Conservation (phyloP, 2,888 invertebrate genomes). For the Drosophila barbarae region DNA sequence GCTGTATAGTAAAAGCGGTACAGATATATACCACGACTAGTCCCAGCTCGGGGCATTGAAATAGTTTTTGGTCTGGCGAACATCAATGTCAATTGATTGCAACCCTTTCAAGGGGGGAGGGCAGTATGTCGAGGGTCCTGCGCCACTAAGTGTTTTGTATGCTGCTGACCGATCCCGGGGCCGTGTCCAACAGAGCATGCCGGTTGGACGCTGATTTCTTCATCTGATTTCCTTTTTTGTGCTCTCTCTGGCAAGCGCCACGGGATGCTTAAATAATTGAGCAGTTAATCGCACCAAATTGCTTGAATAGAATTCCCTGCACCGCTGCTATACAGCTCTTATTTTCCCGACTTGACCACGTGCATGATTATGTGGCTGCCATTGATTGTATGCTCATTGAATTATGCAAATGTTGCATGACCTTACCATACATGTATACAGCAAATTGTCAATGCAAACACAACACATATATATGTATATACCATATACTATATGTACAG, state of each 20-base stretch:
- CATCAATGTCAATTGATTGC: slow-evolving; percentile 76
- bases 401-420: slow-evolving; percentile 65
- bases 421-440: slow-evolving; percentile 10
- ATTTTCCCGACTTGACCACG: slow-evolving; percentile 20
- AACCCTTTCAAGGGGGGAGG: slow-evolving; percentile 55
- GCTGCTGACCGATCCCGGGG: slow-evolving; percentile 38
- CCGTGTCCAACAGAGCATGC: slow-evolving; percentile 44
- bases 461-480: not conserved
- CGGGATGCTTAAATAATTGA: slow-evolving; percentile 69
- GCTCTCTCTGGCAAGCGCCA: slow-evolving; percentile 25
- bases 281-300: slow-evolving; percentile 72
- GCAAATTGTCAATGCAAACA: slow-evolving; percentile 55
- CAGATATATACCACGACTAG: slow-evolving; percentile 24
- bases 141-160: slow-evolving; percentile 65
- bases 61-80: slow-evolving; percentile 75
- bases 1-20: not conserved
- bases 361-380: slow-evolving; percentile 50
- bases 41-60: slow-evolving; percentile 55
- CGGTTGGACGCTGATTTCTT: slow-evolving; percentile 44
- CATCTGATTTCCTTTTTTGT: slow-evolving; percentile 21
- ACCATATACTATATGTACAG: not conserved
- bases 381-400: slow-evolving; percentile 69
- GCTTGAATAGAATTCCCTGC: slow-evolving; percentile 61
- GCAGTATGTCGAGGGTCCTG: slow-evolving; percentile 1
- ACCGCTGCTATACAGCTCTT: slow-evolving; percentile 7